These are phyloP conservation scores for Percopsis transmontana DNA, from an alignment of 2,113 vertebrate genomes.

Conservation along the genomic window DNA sequence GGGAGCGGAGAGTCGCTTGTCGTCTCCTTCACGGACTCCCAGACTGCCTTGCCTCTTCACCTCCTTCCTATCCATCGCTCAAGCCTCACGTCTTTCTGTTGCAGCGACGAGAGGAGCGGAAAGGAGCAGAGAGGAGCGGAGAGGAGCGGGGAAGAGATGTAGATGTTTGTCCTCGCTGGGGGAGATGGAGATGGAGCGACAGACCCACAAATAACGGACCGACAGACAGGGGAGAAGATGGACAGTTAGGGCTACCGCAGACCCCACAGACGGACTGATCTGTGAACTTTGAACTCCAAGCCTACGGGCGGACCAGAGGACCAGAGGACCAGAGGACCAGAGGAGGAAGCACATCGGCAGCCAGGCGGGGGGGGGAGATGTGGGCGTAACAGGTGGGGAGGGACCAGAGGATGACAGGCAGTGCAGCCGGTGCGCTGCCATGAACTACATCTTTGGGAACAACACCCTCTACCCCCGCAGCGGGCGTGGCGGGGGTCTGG, in stretches of 20 bases:
- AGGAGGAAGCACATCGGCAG: constrained; percentile 2
- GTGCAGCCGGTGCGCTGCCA: constrained; percentile 48
- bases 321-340: neutral
- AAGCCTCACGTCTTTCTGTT: too few species aligned
- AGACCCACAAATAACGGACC: neutral
- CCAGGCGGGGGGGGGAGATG: neutral
- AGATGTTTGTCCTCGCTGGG: constrained; percentile 4
- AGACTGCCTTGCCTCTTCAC: neutral
- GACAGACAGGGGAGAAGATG: neutral
- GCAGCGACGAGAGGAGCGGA: constrained; percentile 2
- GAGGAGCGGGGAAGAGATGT: constrained; percentile 4
- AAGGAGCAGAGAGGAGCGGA: constrained; percentile 29
- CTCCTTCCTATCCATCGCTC: too few species aligned
- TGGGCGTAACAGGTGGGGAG: constrained; percentile 54
- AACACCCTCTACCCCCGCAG: constrained; percentile 93
- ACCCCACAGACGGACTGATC: constrained; percentile 3
- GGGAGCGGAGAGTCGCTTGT: constrained; percentile 57
- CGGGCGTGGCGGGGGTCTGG: constrained; percentile 85
- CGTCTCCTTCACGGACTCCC: constrained; percentile 51
- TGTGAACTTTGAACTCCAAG: constrained; percentile 28
- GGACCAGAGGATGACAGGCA: constrained; percentile 15
- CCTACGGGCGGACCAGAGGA: neutral
- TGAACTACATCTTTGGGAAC: constrained; percentile 99
- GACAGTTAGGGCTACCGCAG: neutral
- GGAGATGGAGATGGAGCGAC: constrained; percentile 31